phyloP scores from a whole-genome alignment of 2,113 vertebrate species.

The Dipodomys ordii region DNA sequence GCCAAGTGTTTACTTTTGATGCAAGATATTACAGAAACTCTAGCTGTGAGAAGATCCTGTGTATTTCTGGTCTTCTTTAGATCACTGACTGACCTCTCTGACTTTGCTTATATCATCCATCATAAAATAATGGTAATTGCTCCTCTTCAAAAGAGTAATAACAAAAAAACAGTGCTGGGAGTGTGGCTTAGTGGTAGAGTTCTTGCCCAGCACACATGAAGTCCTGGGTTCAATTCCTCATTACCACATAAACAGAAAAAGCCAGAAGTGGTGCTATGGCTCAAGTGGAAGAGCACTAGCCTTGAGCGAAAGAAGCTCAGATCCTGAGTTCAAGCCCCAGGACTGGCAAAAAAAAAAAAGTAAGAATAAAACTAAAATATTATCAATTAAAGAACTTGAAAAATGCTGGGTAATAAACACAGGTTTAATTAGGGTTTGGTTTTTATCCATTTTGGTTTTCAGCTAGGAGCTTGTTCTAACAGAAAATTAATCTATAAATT shows the following conservation, averaged over 20 bases:
- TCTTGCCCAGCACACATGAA: too few species aligned
- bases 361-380: slow-evolving; percentile 37
- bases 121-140: neutral
- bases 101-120: neutral
- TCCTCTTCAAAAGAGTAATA: neutral
- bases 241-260: too few species aligned
- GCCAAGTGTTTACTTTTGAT: slow-evolving; percentile 11
- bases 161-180: too few species aligned
- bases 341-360: too few species aligned
- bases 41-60: neutral
- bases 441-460: slow-evolving; percentile 38
- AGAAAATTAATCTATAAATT: slow-evolving; percentile 60
- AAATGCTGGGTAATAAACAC: slow-evolving; percentile 33
- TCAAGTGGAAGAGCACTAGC: too few species aligned
- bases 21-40: neutral
- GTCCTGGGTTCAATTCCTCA: too few species aligned
- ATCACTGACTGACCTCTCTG: neutral
- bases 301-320: too few species aligned
- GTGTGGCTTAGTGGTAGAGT: too few species aligned
- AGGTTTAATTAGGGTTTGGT: slow-evolving; percentile 23
- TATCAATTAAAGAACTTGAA: neutral
- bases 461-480: neutral
- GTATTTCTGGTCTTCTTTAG: neutral
- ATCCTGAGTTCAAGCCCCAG: too few species aligned
- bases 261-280: too few species aligned